Conservation (phyloP, 2,797 vertebrate species). For the Mus spretus region DNA sequence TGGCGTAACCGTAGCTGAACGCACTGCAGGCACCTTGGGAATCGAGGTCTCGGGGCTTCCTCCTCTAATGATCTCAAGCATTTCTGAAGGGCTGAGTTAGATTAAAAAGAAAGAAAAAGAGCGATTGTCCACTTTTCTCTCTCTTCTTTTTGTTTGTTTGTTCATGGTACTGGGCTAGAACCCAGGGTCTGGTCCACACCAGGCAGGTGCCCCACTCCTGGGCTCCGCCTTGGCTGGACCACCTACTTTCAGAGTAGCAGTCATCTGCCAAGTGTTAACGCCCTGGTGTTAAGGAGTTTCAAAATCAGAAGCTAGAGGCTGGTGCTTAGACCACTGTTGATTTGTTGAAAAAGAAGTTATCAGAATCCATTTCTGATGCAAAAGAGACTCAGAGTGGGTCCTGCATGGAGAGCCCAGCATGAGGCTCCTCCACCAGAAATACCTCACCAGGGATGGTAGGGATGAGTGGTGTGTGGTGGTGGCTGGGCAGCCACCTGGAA, state of each 20-base stretch:
- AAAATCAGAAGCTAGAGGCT: background rate
- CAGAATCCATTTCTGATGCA: slow-evolving; percentile 21
- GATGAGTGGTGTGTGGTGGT: background rate
- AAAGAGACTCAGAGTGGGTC: slow-evolving; percentile 15
- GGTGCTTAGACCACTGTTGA: background rate
- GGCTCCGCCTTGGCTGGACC: background rate
- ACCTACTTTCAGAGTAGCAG: slow-evolving; percentile 48
- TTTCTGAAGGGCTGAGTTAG: slow-evolving; percentile 61
- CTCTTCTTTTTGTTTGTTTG: background rate
- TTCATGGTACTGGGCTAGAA: background rate
- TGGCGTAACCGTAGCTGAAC: slow-evolving; percentile 44
- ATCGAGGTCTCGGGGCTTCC: slow-evolving; percentile 31
- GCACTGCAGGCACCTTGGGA: slow-evolving; percentile 61
- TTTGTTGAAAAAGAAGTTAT: background rate
- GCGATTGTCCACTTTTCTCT: background rate
- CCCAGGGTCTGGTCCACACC: background rate
- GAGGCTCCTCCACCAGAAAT: accelerated
- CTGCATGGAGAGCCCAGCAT: background rate
- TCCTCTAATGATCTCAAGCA: slow-evolving; percentile 60
- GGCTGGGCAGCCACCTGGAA: background rate
- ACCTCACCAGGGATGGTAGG: background rate
- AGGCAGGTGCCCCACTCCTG: background rate
- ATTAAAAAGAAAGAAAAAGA: slow-evolving; percentile 19
- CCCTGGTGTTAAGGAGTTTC: slow-evolving; percentile 35
- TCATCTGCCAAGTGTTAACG: slow-evolving; percentile 52